phyloP scores from a whole-genome alignment of 2,113 vertebrate genomes.

The Crotalus helleri region DNA sequence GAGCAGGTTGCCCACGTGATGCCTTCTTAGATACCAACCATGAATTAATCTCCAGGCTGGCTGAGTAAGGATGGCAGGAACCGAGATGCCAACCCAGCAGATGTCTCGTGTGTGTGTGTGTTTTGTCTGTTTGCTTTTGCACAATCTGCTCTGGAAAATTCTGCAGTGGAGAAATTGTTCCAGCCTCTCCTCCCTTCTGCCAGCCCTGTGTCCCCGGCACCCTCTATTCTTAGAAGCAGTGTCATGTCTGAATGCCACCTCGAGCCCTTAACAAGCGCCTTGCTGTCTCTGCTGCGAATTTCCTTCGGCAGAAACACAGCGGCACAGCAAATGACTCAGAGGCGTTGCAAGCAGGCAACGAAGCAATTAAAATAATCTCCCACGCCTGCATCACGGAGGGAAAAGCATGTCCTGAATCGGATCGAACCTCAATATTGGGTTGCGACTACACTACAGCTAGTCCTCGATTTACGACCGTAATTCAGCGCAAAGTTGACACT shows the following conservation, averaged over 20 bases:
- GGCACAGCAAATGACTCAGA: not conserved
- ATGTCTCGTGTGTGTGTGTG: not conserved
- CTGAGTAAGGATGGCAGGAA: not conserved
- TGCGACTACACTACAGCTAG: too few species aligned
- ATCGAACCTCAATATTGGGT: not conserved
- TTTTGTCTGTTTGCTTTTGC: not conserved
- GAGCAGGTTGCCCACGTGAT: too few species aligned
- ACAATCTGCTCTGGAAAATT: not conserved
- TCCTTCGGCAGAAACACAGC: not conserved
- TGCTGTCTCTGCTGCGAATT: not conserved
- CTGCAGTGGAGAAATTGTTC: not conserved
- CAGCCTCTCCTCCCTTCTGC: not conserved
- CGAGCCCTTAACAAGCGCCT: not conserved
- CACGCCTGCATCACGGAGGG: too few species aligned
- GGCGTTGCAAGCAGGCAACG: not conserved
- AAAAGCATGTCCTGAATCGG: not conserved
- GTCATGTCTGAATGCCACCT: not conserved
- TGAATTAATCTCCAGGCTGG: not conserved
- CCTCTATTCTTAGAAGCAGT: not conserved
- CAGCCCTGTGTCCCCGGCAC: not conserved
- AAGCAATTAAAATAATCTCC: not conserved
- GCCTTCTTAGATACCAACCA: not conserved
- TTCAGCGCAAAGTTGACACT: too few species aligned
- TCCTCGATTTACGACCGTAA: too few species aligned
- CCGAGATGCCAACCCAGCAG: not conserved